Percentiles rank a stretch among this genome's conserved stretches.
These are phyloP conservation scores for Cephus sareptanus DNA, from an alignment of 2,888 invertebrate species.

Conservation along the genomic window DNA sequence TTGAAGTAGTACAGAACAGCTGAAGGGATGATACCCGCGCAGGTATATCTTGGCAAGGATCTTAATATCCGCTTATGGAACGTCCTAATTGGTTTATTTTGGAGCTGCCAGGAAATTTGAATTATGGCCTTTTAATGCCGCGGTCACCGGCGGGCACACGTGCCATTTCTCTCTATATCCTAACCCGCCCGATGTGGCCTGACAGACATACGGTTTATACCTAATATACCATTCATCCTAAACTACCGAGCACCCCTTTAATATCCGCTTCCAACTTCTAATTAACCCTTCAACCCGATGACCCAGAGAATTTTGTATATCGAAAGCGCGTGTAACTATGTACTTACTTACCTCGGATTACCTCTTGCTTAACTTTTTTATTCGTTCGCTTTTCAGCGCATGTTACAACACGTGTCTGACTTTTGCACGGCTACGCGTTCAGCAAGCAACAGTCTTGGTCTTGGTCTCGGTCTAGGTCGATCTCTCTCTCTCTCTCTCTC, in stretches of 20 bases:
- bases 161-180: background rate
- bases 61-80: slow-evolving; percentile 44
- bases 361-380: too few relatives aligned
- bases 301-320: too few relatives aligned
- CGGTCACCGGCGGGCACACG: background rate
- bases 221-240: slow-evolving; percentile 40
- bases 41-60: slow-evolving; percentile 22
- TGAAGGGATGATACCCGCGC: background rate
- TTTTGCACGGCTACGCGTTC: too few relatives aligned
- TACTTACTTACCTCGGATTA: too few relatives aligned
- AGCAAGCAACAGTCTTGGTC: too few relatives aligned
- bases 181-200: background rate
- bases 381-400: too few relatives aligned
- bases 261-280: slow-evolving; percentile 44
- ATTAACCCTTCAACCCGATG: slow-evolving; percentile 34
- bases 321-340: too few relatives aligned
- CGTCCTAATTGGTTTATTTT: slow-evolving; percentile 45
- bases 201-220: slow-evolving; percentile 17
- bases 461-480: too few relatives aligned
- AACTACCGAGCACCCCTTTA: slow-evolving; percentile 49
- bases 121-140: slow-evolving; percentile 41
- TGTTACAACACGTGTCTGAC: too few relatives aligned
- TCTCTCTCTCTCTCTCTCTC: too few relatives aligned
- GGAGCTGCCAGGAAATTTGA: slow-evolving; percentile 39
- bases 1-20: background rate